Base-by-base conservation (phyloP, 2,888 invertebrate genomes). In the Psylliodes chrysocephalus region DNA sequence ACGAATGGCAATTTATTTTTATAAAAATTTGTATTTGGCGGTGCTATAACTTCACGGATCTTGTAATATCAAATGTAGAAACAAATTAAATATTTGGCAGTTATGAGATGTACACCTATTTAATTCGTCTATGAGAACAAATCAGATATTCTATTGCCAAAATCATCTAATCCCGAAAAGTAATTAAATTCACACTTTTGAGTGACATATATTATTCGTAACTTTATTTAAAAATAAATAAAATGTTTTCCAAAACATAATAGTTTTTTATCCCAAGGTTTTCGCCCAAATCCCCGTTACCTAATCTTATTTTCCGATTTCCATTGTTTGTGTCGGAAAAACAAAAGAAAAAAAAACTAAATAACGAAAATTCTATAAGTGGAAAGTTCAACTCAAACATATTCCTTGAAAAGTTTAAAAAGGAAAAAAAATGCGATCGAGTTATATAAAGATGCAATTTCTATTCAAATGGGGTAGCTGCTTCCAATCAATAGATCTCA, bases 401-500 rank as follows among this genome's bases (percentile, higher is more conserved):
- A 52, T 52, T 52, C 52, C 51, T 51, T n/a, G 8, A 15, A 15
- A 52, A 63, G 56, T 64, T 66, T 63, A 57, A 57, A 56, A 61
- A 66, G 60, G 60, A 66, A 66, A 70, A 70, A 68, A 67, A 60
- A 60, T 56, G 57, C 54, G 55, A 63, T 65, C 63, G 63, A 67
- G 54, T 69, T 68, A 66, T 64, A 68, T 68, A 70, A 70, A 55
- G 47, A 66, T 40, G 66, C 68, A 65, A 70, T 70, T 70, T 68
- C 68, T 64, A 70, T 70, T 70, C 70, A 70, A 70, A 70, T 70
- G 62, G 66, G 49, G 54, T 64, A 51, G 30, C 60, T 62, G 60
- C 55, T 67, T 59, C 67, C 68, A 68, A 66, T 69, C 69, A 68
- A 69, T 69, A 64, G 56, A 52, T 56, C 64, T 28, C 49, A 49